Percentiles rank a stretch among this genome's conserved stretches.
Conservation (phyloP, 1,140 invertebrate species). For the Sminthurides bifidus region DNA sequence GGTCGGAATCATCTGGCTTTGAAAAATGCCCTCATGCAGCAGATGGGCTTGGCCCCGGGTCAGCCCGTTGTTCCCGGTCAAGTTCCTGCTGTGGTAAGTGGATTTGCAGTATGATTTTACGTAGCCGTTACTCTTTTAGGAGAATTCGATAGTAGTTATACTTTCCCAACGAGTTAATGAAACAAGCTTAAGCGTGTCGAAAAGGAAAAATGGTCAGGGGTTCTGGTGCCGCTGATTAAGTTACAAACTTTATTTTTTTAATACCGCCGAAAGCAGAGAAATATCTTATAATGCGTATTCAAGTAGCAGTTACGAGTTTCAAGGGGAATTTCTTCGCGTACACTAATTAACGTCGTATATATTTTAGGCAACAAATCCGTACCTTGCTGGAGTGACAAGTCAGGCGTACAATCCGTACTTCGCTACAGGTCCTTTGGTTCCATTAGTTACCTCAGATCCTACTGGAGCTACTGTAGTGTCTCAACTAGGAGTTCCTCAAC, state of each 20-base stretch:
- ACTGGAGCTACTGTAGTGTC: constrained; percentile 41
- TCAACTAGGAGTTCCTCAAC: constrained; percentile 65
- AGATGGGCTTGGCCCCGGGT: constrained; percentile 73
- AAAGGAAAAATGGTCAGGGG: constrained; percentile 1
- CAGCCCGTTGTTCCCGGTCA: constrained; percentile 78
- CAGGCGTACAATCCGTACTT: constrained; percentile 76
- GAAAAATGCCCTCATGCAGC: constrained; percentile 91
- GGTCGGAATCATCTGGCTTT: constrained; percentile 96
- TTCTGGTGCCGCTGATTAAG: constrained; percentile 34
- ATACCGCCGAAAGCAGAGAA: too few relatives aligned
- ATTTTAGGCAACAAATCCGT: constrained; percentile 70
- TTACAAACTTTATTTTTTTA: too few relatives aligned
- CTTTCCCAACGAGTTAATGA: too few relatives aligned
- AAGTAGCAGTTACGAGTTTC: too few relatives aligned
- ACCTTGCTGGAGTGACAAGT: constrained; percentile 68
- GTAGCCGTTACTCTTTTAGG: too few relatives aligned
- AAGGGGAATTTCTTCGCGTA: too few relatives aligned
- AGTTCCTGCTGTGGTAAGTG: constrained; percentile 75
- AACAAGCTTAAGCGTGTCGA: background rate
- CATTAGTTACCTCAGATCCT: constrained; percentile 70
- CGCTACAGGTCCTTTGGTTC: constrained; percentile 73
- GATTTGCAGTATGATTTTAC: too few relatives aligned
- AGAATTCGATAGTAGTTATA: too few relatives aligned
- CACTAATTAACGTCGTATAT: too few relatives aligned
- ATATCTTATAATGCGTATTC: too few relatives aligned